Evolutionary conservation across 2,797 vertebrate species (phyloP).

Genomic region (Gila robusta): DNA sequence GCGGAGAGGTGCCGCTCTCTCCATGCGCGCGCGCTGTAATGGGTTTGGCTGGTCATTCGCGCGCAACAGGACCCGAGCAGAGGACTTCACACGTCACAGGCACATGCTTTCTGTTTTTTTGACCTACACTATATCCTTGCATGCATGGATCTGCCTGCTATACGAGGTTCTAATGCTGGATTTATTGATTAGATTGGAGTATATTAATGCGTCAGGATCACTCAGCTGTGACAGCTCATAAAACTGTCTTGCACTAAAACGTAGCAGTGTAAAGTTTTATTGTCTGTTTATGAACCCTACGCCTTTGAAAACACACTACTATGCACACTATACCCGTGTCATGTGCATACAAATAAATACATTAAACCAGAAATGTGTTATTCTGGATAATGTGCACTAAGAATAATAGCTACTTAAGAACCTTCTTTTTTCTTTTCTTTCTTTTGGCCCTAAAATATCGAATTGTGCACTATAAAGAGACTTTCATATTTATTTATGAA

Average conservation of each 20-base stretch:
- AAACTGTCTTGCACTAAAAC: slow-evolving; percentile 1
- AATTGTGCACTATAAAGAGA: not conserved
- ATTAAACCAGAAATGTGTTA: not conserved
- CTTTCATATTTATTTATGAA: not conserved
- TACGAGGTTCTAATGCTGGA: not conserved
- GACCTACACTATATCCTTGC: not conserved
- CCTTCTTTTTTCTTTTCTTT: too few relatives aligned
- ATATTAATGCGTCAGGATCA: slow-evolving; percentile 11
- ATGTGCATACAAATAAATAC: not conserved
- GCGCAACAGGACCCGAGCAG: slow-evolving; percentile 17
- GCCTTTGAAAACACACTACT: slow-evolving; percentile 4
- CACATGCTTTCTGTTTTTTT: slow-evolving; percentile 5
- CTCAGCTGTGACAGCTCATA: not conserved
- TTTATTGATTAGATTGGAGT: slow-evolving; percentile 9
- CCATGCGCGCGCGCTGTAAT: not conserved
- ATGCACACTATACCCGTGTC: not conserved
- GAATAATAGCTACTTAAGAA: too few relatives aligned
- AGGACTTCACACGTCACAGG: slow-evolving; percentile 9
- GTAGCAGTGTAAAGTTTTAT: not conserved
- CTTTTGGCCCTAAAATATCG: too few relatives aligned
- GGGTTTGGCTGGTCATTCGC: not conserved
- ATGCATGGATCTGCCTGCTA: not conserved
- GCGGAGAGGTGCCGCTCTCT: slow-evolving; percentile 19
- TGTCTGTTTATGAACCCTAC: not conserved
- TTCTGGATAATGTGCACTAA: not conserved